These are phyloP conservation scores for Atherinosoma microstoma DNA, from an alignment of 2,797 vertebrate species.

Conservation along the genomic window DNA sequence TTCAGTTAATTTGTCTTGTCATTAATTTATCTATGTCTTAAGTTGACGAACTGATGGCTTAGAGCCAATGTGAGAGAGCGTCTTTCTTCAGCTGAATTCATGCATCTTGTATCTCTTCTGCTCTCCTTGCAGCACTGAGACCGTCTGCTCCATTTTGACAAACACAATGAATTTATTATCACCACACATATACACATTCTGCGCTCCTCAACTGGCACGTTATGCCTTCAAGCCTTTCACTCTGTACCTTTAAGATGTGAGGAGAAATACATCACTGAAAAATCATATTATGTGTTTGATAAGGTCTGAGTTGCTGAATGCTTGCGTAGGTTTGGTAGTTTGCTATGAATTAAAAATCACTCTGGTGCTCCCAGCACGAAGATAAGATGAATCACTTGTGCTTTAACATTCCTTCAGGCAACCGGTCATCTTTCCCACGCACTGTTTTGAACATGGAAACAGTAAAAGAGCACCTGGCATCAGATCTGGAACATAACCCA, in stretches of 20 bases:
- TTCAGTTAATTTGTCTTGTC: conserved; percentile 64
- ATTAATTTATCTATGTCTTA: conserved; percentile 58
- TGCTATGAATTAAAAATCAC: conserved; percentile 70
- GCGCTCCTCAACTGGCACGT: conserved; percentile 34
- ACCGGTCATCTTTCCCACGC: conserved; percentile 75
- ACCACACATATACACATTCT: conserved; percentile 53
- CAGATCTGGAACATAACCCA: conserved; percentile 34
- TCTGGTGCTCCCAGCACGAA: conserved; percentile 48
- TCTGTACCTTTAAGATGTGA: conserved; percentile 29
- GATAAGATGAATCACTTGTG: conserved; percentile 72
- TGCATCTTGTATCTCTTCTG: conserved; percentile 62
- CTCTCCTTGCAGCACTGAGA: conserved; percentile 53
- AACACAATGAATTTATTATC: conserved; percentile 76
- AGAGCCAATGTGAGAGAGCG: conserved; percentile 33
- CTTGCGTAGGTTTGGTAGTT: conserved; percentile 65
- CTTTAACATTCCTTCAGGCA: conserved; percentile 71
- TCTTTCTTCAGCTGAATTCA: conserved; percentile 51
- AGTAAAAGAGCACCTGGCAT: conserved; percentile 68
- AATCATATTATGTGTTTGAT: conserved; percentile 39
- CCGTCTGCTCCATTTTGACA: conserved; percentile 72
- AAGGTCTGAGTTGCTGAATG: conserved; percentile 52
- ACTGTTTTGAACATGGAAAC: conserved; percentile 57
- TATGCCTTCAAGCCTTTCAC: conserved; percentile 29
- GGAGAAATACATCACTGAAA: conserved; percentile 18
- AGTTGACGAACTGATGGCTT: conserved; percentile 36